Percentiles rank a stretch among this genome's conserved stretches.
phyloP scores from a whole-genome alignment of 2,888 invertebrate genomes.

The Leptinotarsa haldemani region DNA sequence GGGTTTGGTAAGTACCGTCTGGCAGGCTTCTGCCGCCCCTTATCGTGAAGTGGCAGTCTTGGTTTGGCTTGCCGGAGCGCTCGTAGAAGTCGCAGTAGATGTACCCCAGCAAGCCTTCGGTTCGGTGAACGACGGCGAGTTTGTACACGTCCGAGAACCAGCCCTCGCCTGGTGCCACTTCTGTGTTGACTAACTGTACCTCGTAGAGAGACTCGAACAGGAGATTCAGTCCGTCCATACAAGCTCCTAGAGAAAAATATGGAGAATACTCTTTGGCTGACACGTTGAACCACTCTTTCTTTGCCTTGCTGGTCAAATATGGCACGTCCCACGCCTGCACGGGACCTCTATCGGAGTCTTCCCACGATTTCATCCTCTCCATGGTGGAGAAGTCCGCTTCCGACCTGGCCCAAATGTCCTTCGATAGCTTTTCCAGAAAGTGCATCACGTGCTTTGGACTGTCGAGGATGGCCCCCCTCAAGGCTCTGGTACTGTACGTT shows the following conservation, averaged over 20 bases:
- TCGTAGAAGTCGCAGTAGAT: conserved; percentile 90
- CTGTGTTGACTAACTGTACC: conserved; percentile 79
- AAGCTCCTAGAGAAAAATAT: conserved; percentile 91
- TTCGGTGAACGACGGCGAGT: conserved; percentile 87
- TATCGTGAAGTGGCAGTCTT: conserved; percentile 99
- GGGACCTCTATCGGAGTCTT: conserved; percentile 48
- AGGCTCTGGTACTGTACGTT: conserved; percentile 89
- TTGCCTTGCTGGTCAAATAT: conserved; percentile 82
- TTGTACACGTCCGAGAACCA: conserved; percentile 86
- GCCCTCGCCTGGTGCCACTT: conserved; percentile 79
- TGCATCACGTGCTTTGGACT: conserved; percentile 81
- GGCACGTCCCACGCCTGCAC: conserved; percentile 88
- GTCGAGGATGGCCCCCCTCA: conserved; percentile 89
- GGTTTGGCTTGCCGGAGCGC: conserved; percentile 90
- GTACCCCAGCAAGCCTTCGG: conserved; percentile 82
- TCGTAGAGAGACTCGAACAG: conserved; percentile 87
- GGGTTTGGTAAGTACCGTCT: conserved; percentile 88
- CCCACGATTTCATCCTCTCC: conserved; percentile 77
- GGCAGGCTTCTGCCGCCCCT: conserved; percentile 86
- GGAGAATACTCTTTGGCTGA: conserved; percentile 81
- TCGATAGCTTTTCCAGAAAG: conserved; percentile 82
- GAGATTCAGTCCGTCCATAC: conserved; percentile 96
- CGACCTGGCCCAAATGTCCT: conserved; percentile 77
- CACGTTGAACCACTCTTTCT: conserved; percentile 76
- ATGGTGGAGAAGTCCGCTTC: conserved; percentile 81